Percentiles rank a stretch among this genome's conserved stretches.
phyloP scores from a whole-genome alignment of 2,113 vertebrate genomes.

The Grus americana region DNA sequence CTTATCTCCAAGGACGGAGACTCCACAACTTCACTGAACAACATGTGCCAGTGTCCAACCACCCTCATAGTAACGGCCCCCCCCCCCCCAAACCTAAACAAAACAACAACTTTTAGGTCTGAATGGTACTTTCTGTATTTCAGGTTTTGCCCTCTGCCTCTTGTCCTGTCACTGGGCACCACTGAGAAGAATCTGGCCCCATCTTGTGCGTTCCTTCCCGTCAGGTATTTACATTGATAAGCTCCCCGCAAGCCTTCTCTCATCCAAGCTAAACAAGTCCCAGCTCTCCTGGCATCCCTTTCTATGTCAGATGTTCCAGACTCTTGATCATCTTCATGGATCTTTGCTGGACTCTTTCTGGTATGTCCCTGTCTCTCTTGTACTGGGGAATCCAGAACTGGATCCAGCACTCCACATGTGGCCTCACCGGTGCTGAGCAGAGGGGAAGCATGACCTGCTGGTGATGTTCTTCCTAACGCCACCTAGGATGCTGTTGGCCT shows the following conservation, averaged over 20 bases:
- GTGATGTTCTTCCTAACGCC: not conserved
- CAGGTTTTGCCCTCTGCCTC: not conserved
- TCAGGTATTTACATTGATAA: not conserved
- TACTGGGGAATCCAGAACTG: not conserved
- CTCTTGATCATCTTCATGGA: not conserved
- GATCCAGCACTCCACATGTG: not conserved
- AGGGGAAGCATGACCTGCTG: not conserved
- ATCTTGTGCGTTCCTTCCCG: no score
- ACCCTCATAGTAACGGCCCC: no score
- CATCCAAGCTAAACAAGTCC: not conserved
- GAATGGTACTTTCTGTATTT: not conserved
- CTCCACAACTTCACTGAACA: not conserved
- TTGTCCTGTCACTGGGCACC: not conserved
- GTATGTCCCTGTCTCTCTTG: not conserved
- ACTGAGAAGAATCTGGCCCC: not conserved
- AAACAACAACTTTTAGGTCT: not conserved
- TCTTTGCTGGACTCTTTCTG: not conserved
- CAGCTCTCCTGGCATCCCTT: not conserved
- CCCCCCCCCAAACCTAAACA: no score
- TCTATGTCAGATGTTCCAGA: not conserved
- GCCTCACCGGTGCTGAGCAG: not conserved
- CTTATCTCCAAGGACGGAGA: not conserved
- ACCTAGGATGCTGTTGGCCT: not conserved
- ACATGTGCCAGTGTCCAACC: not conserved
- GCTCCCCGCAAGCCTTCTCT: not conserved